These are phyloP conservation scores for Tolypeutes matacus DNA, from an alignment of 2,797 vertebrate genomes.

Conservation along the genomic window DNA sequence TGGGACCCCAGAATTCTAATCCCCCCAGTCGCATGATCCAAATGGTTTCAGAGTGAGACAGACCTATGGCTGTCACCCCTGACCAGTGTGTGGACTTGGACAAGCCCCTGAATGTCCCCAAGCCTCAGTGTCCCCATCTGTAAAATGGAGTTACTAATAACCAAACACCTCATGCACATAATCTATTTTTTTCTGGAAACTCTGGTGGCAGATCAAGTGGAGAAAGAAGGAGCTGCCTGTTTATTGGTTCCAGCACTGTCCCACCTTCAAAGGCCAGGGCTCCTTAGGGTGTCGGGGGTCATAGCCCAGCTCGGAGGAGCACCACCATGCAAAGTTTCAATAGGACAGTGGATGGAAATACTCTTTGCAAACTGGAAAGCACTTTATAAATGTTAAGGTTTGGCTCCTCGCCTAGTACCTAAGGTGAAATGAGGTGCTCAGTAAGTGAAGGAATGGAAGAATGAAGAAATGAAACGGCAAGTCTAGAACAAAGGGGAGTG, in stretches of 20 bases:
- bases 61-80: not conserved
- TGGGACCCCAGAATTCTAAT: not conserved
- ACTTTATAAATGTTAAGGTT: not conserved
- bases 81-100: not conserved
- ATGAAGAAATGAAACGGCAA: not conserved
- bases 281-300: not conserved
- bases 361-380: not conserved
- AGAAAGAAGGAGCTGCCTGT: not conserved
- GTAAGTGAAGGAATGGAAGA: not conserved
- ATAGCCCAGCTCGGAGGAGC: not conserved
- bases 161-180: not conserved
- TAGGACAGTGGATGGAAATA: not conserved
- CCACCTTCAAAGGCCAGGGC: conserved; percentile 21
- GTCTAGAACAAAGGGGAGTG: not conserved
- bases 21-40: not conserved
- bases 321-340: not conserved
- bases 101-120: not conserved
- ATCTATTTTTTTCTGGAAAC: conserved; percentile 26
- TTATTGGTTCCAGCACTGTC: not conserved
- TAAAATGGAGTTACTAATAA: not conserved
- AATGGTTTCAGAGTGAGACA: not conserved
- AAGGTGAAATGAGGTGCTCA: not conserved
- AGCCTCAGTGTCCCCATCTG: not conserved
- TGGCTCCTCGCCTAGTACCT: not conserved
- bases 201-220: not conserved